Evolutionary conservation across 2,888 invertebrate genomes (phyloP).

Genomic region (Drosophila merina): DNA sequence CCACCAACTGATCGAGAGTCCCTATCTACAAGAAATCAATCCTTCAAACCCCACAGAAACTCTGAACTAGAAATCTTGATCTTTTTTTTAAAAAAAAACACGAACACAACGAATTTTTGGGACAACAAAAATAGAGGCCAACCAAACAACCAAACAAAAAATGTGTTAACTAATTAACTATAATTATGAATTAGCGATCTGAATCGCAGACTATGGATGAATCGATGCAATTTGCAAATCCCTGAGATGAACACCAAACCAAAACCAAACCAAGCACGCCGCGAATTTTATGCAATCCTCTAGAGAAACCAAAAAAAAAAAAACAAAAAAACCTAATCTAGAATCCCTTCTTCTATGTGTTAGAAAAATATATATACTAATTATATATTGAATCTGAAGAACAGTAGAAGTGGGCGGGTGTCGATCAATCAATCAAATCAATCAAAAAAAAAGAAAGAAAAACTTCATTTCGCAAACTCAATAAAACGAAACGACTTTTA

Average conservation of each 20-base stretch:
- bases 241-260: conserved; percentile 14
- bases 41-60: not conserved
- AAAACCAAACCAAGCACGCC: conserved; percentile 25
- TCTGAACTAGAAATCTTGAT: too few species aligned
- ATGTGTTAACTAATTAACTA: conserved; percentile 11
- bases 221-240: conserved; percentile 22
- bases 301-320: conserved; percentile 4
- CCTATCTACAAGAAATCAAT: conserved; percentile 11
- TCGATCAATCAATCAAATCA: conserved; percentile 35
- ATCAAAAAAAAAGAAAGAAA: conserved; percentile 32
- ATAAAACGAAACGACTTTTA: conserved; percentile 71
- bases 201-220: conserved; percentile 24
- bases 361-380: not conserved
- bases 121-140: conserved; percentile 22
- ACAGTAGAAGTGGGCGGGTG: conserved; percentile 11
- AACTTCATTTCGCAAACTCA: conserved; percentile 45
- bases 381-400: conserved; percentile 1
- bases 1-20: conserved; percentile 30
- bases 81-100: not conserved
- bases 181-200: conserved; percentile 12
- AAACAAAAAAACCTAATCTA: not conserved
- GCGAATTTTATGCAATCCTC: conserved; percentile 24
- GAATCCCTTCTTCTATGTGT: conserved; percentile 12
- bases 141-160: conserved; percentile 13
- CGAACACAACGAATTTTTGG: conserved; percentile 48